These are phyloP conservation scores for Poeciliopsis occidentalis DNA, from an alignment of 2,113 vertebrate genomes.

Conservation along the genomic window DNA sequence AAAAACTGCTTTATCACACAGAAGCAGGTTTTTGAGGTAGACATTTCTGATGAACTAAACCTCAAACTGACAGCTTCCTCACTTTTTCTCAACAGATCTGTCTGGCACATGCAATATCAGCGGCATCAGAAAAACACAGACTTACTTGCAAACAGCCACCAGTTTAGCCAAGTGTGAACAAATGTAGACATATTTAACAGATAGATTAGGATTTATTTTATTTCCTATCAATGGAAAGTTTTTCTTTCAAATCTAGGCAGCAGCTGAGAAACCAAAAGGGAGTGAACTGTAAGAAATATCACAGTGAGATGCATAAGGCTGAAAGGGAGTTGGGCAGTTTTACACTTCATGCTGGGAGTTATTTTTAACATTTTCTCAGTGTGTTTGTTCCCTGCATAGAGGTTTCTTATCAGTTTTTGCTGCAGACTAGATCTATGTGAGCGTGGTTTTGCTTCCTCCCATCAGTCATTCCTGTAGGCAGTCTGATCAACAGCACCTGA, in stretches of 20 bases:
- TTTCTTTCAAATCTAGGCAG: background rate
- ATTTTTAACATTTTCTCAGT: background rate
- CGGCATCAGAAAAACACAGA: background rate
- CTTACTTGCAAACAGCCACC: background rate
- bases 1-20: constrained; percentile 18
- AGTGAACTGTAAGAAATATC: background rate
- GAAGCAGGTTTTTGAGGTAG: background rate
- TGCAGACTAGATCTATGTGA: background rate
- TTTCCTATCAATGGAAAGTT: background rate
- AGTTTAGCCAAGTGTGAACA: background rate
- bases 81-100: background rate
- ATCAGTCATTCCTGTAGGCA: constrained; percentile 47
- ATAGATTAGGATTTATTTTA: background rate
- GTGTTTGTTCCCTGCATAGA: background rate
- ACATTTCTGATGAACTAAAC: constrained; percentile 9
- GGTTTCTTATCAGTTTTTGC: constrained; percentile 12
- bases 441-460: constrained; percentile 66
- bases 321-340: background rate
- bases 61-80: constrained; percentile 27
- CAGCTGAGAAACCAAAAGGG: background rate
- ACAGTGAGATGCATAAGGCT: background rate
- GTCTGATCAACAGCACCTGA: constrained; percentile 61
- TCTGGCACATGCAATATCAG: background rate
- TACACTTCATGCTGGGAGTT: background rate
- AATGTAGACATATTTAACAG: background rate